Evolutionary conservation across 2,113 vertebrate genomes (phyloP).

Genomic region (Clarias batrachus): DNA sequence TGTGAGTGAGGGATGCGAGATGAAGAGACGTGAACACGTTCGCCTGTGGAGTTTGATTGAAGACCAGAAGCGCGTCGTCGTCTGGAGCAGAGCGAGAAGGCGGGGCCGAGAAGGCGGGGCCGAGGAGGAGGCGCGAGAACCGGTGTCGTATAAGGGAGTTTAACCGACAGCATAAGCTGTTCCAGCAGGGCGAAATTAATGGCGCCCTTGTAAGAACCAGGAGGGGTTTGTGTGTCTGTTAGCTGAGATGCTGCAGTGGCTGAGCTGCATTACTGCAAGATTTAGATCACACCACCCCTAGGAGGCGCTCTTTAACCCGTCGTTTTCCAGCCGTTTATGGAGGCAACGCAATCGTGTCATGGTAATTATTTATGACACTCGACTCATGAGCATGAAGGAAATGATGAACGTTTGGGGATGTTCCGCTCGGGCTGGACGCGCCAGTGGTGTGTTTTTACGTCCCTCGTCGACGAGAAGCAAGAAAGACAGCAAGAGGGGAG

Average conservation of each 20-base stretch:
- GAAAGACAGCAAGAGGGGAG: not conserved
- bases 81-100: not conserved
- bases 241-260: not conserved
- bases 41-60: conserved; percentile 1
- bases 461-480: not conserved
- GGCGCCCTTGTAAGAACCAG: not conserved
- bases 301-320: not conserved
- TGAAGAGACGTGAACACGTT: not conserved
- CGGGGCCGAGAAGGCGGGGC: no score
- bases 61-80: not conserved
- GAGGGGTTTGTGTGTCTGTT: not conserved
- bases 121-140: not conserved
- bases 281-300: not conserved
- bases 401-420: not conserved
- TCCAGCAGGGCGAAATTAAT: not conserved
- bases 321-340: not conserved
- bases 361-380: not conserved
- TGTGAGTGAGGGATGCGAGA: not conserved
- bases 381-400: not conserved
- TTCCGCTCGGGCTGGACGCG: not conserved
- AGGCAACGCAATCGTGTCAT: not conserved
- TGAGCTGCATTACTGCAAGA: not conserved
- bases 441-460: not conserved
- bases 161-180: not conserved
- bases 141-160: not conserved